phyloP scores from a whole-genome alignment of 2,888 invertebrate species.

The Nymphalis polychloros region DNA sequence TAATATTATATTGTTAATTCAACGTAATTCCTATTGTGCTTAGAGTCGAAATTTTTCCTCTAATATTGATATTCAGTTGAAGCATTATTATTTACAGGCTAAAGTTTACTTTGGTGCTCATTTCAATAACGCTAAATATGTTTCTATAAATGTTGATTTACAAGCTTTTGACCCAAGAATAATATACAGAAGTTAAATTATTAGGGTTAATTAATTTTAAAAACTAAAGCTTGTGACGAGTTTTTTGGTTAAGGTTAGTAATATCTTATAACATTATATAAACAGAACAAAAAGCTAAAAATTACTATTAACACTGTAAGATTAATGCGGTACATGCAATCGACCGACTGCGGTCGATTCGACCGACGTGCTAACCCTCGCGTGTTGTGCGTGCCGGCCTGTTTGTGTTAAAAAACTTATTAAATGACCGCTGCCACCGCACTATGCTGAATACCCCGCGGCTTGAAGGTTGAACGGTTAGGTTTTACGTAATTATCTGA shows the following conservation, averaged over 20 bases:
- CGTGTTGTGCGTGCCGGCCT: conserved; percentile 54
- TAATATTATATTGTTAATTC: too few species aligned
- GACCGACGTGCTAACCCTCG: conserved; percentile 62
- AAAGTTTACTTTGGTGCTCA: too few species aligned
- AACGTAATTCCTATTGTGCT: too few species aligned
- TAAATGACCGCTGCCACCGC: conserved; percentile 53
- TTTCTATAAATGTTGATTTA: too few species aligned
- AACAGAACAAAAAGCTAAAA: conserved; percentile 1
- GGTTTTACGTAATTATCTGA: conserved; percentile 11
- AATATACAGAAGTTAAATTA: too few species aligned
- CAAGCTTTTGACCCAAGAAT: too few species aligned
- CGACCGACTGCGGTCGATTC: conserved; percentile 52
- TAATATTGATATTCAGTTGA: too few species aligned
- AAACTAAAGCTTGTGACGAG: too few species aligned
- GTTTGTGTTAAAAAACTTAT: conserved; percentile 73
- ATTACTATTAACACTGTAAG: conserved; percentile 11
- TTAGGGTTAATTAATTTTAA: too few species aligned
- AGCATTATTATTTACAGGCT: too few species aligned
- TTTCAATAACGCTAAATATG: too few species aligned
- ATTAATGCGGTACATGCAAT: conserved; percentile 31
- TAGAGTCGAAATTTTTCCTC: too few species aligned
- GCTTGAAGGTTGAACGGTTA: conserved; percentile 38
- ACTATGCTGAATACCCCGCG: conserved; percentile 40
- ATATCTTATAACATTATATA: background rate
- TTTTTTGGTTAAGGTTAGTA: background rate